Percentiles rank a stretch among this genome's conserved stretches.
Evolutionary conservation across 2,888 invertebrate genomes (phyloP).

Genomic region (Noctua fimbriata): DNA sequence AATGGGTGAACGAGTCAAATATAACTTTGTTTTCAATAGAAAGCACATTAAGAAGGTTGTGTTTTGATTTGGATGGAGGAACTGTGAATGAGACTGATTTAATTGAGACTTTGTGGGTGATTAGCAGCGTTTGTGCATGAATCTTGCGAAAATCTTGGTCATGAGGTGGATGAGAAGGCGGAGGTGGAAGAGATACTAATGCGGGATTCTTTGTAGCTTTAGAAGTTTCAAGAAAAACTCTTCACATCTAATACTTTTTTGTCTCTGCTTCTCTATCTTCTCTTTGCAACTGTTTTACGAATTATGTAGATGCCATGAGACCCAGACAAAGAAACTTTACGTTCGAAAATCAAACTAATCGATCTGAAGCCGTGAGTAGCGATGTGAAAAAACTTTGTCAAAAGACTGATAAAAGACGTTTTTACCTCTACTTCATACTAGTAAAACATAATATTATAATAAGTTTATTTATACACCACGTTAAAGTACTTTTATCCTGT

Average conservation of each 20-base stretch:
- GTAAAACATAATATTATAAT: constrained; percentile 15
- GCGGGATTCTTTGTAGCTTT: no score
- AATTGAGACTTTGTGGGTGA: constrained; percentile 11
- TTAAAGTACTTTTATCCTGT: constrained; percentile 28
- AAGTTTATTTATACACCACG: constrained; percentile 36
- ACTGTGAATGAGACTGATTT: constrained; percentile 15
- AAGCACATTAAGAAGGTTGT: constrained; percentile 55
- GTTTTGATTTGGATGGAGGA: constrained; percentile 31
- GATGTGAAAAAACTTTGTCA: not conserved
- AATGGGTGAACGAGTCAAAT: constrained; percentile 63
- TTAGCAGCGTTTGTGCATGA: not conserved
- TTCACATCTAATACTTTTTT: not conserved
- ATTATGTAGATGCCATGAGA: not conserved
- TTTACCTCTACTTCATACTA: not conserved
- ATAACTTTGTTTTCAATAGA: constrained; percentile 65
- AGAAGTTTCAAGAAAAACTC: no score
- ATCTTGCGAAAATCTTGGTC: not conserved
- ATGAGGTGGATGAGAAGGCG: not conserved
- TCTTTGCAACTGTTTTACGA: not conserved
- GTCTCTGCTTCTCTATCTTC: not conserved
- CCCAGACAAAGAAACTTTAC: not conserved
- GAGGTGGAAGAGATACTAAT: not conserved
- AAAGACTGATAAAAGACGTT: not conserved
- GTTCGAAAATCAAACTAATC: not conserved
- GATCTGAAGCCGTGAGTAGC: not conserved